A percentile compares a stretch with the other conserved stretches of the same genome.
Conservation (phyloP, 1,140 invertebrate genomes). For the Drosophila kepulauana region DNA sequence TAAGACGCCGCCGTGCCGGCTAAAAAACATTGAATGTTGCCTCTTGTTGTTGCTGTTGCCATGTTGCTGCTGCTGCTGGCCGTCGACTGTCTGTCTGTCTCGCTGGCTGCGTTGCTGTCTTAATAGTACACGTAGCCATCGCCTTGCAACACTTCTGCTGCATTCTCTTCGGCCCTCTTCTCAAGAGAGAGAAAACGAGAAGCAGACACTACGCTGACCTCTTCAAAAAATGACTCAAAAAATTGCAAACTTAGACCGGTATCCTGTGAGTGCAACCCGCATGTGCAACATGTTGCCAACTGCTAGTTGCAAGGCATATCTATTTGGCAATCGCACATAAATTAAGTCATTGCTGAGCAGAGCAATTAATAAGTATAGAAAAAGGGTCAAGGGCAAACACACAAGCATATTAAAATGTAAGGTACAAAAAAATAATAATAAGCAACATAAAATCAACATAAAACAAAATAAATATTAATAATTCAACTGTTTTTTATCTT, state of each 20-base stretch:
- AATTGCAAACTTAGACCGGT: too few species aligned
- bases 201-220: slow-evolving; percentile 1
- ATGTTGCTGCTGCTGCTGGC: slow-evolving; percentile 40
- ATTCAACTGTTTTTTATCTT: too few species aligned
- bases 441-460: too few species aligned
- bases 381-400: background rate
- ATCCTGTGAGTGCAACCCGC: slow-evolving; percentile 26
- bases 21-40: slow-evolving; percentile 66
- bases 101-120: slow-evolving; percentile 53
- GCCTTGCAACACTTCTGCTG: slow-evolving; percentile 49
- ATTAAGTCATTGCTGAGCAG: background rate
- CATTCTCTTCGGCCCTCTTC: slow-evolving; percentile 1
- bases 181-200: background rate
- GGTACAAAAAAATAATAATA: background rate
- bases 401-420: background rate
- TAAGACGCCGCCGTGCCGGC: slow-evolving; percentile 81
- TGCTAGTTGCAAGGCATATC: slow-evolving; percentile 5
- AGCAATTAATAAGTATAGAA: background rate
- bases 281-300: slow-evolving; percentile 39
- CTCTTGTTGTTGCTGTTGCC: slow-evolving; percentile 33
- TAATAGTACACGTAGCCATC: slow-evolving; percentile 55
- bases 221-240: slow-evolving; percentile 14
- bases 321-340: background rate
- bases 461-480: too few species aligned
- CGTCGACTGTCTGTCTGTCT: background rate